phyloP scores from a whole-genome alignment of 1,140 invertebrate genomes.

The Condylostylus longicornis region DNA sequence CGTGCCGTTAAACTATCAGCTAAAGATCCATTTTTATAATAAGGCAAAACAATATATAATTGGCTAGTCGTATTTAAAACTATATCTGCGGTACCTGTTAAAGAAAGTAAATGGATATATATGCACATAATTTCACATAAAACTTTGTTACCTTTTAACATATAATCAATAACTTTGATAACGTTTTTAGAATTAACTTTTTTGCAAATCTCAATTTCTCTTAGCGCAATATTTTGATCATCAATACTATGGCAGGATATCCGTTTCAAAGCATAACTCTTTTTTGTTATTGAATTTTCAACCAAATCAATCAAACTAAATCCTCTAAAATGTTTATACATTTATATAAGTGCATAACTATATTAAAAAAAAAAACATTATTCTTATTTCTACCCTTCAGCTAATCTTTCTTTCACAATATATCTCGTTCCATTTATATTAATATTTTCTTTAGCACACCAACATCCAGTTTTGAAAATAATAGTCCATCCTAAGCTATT shows the following conservation, averaged over 20 bases:
- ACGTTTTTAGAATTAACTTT: constrained; percentile 59
- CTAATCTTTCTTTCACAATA: constrained; percentile 51
- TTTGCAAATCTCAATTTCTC: constrained; percentile 62
- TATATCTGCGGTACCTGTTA: constrained; percentile 43
- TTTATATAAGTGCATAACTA: not conserved
- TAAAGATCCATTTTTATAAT: constrained; percentile 65
- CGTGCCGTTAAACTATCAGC: constrained; percentile 50
- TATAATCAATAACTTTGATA: constrained; percentile 59
- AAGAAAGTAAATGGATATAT: no score
- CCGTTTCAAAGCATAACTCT: constrained; percentile 64
- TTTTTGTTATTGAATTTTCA: constrained; percentile 53
- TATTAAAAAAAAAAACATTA: not conserved
- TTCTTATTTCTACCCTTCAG: constrained; percentile 50
- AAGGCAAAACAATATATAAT: constrained; percentile 63
- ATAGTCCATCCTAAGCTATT: constrained; percentile 52
- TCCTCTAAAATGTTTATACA: constrained; percentile 42
- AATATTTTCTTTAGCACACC: constrained; percentile 60
- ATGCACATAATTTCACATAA: no score
- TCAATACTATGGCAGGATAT: constrained; percentile 65
- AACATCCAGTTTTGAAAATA: constrained; percentile 61
- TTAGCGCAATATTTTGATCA: constrained; percentile 55
- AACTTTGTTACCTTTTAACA: constrained; percentile 39
- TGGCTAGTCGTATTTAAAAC: constrained; percentile 53
- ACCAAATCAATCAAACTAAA: constrained; percentile 71
- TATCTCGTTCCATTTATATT: constrained; percentile 55